Conservation (phyloP, 2,888 invertebrate genomes). For the Orchestes rusci region DNA sequence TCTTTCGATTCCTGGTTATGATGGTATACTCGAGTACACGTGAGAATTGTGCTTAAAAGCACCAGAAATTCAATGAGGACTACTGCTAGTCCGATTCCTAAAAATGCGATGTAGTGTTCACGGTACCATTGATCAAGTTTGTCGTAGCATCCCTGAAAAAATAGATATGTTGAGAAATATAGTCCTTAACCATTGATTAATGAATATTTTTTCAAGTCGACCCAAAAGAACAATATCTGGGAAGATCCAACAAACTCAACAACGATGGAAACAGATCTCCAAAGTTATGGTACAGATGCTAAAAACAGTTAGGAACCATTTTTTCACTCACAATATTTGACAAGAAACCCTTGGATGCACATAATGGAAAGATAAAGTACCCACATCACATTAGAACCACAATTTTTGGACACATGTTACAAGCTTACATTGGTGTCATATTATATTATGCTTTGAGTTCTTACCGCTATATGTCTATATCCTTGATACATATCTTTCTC, state of each 20-base stretch:
- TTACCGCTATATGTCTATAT: conserved; percentile 55
- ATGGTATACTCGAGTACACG: conserved; percentile 58
- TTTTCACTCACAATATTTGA: no score
- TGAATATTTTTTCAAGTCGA: not conserved
- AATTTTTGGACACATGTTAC: no score
- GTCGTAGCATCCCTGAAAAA: conserved; percentile 58
- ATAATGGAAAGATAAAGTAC: no score
- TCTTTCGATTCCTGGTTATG: conserved; percentile 45
- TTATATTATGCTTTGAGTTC: no score
- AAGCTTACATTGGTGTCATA: no score
- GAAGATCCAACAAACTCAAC: not conserved
- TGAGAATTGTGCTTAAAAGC: conserved; percentile 61
- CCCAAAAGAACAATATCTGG: not conserved
- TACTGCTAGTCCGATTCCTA: conserved; percentile 57
- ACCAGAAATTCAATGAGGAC: conserved; percentile 68
- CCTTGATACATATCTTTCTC: conserved; percentile 50
- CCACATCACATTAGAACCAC: no score
- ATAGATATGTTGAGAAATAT: no score
- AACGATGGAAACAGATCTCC: no score
- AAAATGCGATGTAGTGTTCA: conserved; percentile 63
- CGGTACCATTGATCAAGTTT: conserved; percentile 70
- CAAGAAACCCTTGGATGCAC: no score
- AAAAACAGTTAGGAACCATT: no score
- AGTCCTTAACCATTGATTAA: not conserved
- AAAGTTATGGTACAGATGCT: no score